Evolutionary conservation across 2,888 invertebrate genomes (phyloP).

Genomic region (Apamea anceps): DNA sequence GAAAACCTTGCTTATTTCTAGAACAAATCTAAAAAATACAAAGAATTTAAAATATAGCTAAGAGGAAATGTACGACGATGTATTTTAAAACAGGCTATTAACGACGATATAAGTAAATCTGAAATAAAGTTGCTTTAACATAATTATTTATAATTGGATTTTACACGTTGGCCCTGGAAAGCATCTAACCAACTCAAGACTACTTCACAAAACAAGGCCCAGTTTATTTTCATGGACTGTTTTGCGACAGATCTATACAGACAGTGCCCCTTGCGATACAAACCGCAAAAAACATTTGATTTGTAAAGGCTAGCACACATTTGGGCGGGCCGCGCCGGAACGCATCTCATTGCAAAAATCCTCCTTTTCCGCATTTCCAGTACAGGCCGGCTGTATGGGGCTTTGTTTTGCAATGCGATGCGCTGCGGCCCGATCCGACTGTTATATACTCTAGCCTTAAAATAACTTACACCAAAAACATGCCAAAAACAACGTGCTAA

Average conservation of each 20-base stretch:
- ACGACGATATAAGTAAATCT: not conserved
- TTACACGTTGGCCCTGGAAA: not conserved
- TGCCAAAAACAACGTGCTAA: conserved; percentile 4
- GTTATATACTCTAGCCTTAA: not conserved
- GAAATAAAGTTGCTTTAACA: not conserved
- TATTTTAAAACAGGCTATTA: conserved; percentile 4
- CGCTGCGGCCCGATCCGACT: not conserved
- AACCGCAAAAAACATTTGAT: not conserved
- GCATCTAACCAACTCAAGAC: not conserved
- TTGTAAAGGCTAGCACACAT: not conserved
- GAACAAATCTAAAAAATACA: not conserved
- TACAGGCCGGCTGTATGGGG: not conserved
- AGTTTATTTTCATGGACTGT: not conserved
- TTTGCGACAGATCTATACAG: conserved; percentile 1
- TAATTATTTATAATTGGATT: not conserved
- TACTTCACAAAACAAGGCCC: not conserved
- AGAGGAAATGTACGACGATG: not conserved
- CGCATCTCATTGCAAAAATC: not conserved
- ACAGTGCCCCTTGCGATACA: not conserved
- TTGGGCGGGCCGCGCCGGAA: too few relatives aligned
- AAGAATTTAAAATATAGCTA: not conserved
- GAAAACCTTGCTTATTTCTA: conserved; percentile 13
- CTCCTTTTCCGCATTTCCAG: not conserved
- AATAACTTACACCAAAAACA: not conserved
- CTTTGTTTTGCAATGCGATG: not conserved